Evolutionary conservation across 2,888 invertebrate genomes (phyloP).

Genomic region (Campoletis raptor): DNA sequence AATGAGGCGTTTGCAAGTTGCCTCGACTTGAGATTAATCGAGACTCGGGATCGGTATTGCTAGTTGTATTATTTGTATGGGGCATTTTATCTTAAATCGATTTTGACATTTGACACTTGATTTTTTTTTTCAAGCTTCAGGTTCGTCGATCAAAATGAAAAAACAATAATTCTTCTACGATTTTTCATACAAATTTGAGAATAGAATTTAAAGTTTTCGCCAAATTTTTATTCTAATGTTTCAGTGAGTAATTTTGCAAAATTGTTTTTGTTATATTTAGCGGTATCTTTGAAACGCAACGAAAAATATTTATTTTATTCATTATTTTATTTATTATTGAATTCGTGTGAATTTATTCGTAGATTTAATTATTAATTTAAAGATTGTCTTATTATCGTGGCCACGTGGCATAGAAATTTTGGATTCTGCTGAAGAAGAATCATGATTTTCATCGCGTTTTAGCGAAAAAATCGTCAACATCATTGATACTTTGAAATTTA

Average conservation of each 20-base stretch:
- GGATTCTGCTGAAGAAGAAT: too few relatives aligned
- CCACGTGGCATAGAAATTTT: too few relatives aligned
- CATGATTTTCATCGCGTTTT: background rate
- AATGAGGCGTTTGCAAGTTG: conserved; percentile 43
- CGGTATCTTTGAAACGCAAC: background rate
- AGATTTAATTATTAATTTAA: background rate
- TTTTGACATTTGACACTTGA: background rate
- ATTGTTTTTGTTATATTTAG: too few relatives aligned
- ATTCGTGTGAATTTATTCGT: background rate
- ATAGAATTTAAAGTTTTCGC: too few relatives aligned
- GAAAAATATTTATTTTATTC: background rate
- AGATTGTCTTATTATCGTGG: background rate
- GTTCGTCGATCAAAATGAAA: background rate
- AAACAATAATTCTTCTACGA: background rate
- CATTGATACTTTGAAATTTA: background rate
- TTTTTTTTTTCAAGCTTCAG: background rate
- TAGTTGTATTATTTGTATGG: conserved; percentile 19
- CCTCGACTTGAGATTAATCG: conserved; percentile 53
- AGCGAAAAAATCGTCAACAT: background rate
- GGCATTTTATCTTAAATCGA: background rate
- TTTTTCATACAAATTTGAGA: too few relatives aligned
- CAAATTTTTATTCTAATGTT: background rate
- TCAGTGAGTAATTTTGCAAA: too few relatives aligned
- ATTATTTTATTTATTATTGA: background rate
- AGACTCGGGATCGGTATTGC: conserved; percentile 45